Evolutionary conservation across 1,140 invertebrate species (phyloP), one percentile per base, ranked within the genome.

Genomic region (Drosophila azteca): DNA sequence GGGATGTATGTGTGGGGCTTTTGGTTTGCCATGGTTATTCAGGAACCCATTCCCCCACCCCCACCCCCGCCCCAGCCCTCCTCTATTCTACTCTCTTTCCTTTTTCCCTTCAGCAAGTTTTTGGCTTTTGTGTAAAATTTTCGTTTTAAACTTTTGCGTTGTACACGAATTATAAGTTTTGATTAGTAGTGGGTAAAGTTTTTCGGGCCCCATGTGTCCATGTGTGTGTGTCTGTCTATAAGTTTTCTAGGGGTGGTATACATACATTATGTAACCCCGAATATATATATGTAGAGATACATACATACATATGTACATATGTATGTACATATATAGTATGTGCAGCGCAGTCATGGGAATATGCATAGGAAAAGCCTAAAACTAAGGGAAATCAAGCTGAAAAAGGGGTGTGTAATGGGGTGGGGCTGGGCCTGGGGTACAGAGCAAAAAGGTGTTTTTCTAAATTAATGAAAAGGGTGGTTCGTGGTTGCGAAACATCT

Each of bases 161-260:
- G 83, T 88, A 89, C 79, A 88, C 84, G 84, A 88, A 88, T 88
- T 88, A 88, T 88, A 88, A 88, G 83, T 88, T 88, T 88, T 88
- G 83, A 88, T 88, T 89, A 88, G 83, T 88, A 88, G 84, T 83
- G 84, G 83, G 79, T 64, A 88, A 87, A 87, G 71, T 87, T 87
- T 87, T 87, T 63, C 51, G 53, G 44, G 63, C 49, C 77, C 22
- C 52, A 64, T 80, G 59, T 75, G 66, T 68, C n/a, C n/a, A n/a
- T n/a, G n/a, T n/a, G n/a, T n/a, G n/a, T 20, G 59, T 75, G 66
- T 68, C 52, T 67, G 15, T 46, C 41, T 62, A 57, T 78, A 35
- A 51, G 57, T 49, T 20, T 26, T 65, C 43, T 24, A 15, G 39
- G 51, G 57, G 48, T 70, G 57, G 39, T 20, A 20, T 20, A 20